Evolutionary conservation across 2,113 vertebrate species (phyloP).

Genomic region (Gopherus flavomarginatus): DNA sequence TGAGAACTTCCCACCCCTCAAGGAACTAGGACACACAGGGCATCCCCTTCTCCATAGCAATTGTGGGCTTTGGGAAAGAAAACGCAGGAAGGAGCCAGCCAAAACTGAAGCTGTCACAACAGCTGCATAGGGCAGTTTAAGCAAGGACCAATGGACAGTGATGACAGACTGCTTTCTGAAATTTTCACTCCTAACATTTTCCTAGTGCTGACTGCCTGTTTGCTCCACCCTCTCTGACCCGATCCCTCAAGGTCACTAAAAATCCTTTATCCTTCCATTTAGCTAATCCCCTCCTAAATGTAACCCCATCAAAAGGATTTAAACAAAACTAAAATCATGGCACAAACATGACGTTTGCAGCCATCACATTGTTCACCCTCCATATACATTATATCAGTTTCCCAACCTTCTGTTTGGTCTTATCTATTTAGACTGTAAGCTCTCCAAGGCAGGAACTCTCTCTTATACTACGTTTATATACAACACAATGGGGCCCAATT

Average conservation of each 20-base stretch:
- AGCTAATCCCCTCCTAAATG: neutral
- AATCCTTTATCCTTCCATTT: neutral
- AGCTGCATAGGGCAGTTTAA: neutral
- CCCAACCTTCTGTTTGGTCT: neutral
- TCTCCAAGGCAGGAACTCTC: neutral
- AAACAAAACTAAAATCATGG: neutral
- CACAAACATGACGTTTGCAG: neutral
- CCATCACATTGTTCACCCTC: neutral
- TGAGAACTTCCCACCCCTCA: no score
- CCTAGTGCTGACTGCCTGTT: neutral
- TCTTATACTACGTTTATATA: neutral
- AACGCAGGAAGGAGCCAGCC: neutral
- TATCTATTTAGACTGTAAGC: neutral
- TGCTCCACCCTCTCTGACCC: neutral
- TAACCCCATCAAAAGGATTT: neutral
- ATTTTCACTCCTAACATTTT: neutral
- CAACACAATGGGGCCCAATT: rapidly evolving
- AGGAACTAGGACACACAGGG: no score
- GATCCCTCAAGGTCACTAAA: neutral
- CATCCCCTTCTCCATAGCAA: no score
- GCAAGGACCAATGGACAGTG: constrained; percentile 1
- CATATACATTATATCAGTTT: neutral
- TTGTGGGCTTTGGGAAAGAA: neutral
- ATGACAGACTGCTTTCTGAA: neutral
- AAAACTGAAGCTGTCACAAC: neutral